phyloP scores from a whole-genome alignment of 2,888 invertebrate species.

The Thelaira solivaga region DNA sequence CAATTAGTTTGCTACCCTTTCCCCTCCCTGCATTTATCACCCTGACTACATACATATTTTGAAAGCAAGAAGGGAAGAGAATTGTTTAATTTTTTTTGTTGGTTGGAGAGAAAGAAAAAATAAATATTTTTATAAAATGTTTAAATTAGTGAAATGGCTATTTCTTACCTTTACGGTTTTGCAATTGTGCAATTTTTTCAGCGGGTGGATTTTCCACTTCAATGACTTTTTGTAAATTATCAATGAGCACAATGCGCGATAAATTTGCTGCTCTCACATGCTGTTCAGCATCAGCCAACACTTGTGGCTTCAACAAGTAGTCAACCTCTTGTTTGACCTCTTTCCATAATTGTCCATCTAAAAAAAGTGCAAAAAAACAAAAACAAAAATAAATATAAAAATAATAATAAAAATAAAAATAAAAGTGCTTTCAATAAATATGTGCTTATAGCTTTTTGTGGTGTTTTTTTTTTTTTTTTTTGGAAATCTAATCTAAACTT shows the following conservation, averaged over 20 bases:
- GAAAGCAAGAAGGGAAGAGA: no score
- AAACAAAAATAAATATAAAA: slow-evolving; percentile 22
- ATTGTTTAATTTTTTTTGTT: no score
- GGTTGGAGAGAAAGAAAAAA: not conserved
- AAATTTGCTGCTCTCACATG: slow-evolving; percentile 82
- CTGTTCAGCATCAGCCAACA: slow-evolving; percentile 81
- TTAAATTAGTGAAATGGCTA: no score
- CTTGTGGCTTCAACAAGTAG: slow-evolving; percentile 83
- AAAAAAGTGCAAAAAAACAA: slow-evolving; percentile 36
- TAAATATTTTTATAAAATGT: slow-evolving; percentile 6
- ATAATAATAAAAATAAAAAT: slow-evolving; percentile 12
- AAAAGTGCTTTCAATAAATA: slow-evolving; percentile 30
- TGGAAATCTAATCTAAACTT: no score
- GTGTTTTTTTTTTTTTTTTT: not conserved
- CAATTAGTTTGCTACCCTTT: not conserved
- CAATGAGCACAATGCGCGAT: slow-evolving; percentile 84
- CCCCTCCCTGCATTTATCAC: no score
- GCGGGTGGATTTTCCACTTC: slow-evolving; percentile 87
- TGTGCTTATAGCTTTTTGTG: no score
- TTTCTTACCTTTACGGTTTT: slow-evolving; percentile 84
- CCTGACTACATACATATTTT: no score
- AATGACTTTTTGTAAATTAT: slow-evolving; percentile 87
- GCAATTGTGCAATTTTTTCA: slow-evolving; percentile 82
- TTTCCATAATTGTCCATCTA: slow-evolving; percentile 76
- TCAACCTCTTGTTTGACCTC: slow-evolving; percentile 79